Percentiles rank a stretch among this genome's conserved stretches.
Conservation (phyloP, 2,113 vertebrate genomes). For the Bubo scandiacus region DNA sequence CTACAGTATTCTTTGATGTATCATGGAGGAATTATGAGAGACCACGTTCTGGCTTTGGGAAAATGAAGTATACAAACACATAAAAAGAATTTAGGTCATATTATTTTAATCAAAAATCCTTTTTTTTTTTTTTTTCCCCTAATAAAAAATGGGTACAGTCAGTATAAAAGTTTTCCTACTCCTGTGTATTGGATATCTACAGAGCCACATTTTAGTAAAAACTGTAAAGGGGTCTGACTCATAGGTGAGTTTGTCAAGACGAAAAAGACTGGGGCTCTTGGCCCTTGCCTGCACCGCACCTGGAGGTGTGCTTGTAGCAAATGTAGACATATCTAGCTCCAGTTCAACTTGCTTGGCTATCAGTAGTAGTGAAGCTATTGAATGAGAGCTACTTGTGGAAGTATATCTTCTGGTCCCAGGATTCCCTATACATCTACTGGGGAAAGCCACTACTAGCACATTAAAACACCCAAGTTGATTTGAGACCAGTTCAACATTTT, state of each 20-base stretch:
- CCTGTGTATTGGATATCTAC: not conserved
- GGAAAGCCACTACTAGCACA: not conserved
- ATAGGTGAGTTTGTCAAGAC: not conserved
- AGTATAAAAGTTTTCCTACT: not conserved
- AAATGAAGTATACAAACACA: not conserved
- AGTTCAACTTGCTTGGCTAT: not conserved
- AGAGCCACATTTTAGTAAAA: not conserved
- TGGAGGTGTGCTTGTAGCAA: not conserved
- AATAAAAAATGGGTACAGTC: not conserved
- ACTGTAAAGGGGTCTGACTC: not conserved
- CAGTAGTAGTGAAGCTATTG: not conserved
- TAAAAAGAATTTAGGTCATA: not conserved
- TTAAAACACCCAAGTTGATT: not conserved
- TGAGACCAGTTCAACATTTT: not conserved
- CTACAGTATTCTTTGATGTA: not conserved
- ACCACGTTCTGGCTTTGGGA: not conserved
- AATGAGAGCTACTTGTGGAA: not conserved
- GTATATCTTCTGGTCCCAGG: not conserved
- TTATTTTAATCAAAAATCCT: not conserved
- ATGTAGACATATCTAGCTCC: not conserved
- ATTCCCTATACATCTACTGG: not conserved
- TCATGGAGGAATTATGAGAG: not conserved
- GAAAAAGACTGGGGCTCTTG: not conserved
- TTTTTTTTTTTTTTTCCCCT: not conserved
- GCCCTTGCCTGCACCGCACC: not conserved